phyloP scores from a whole-genome alignment of 2,113 vertebrate genomes.

The Elaphurus davidianus region DNA sequence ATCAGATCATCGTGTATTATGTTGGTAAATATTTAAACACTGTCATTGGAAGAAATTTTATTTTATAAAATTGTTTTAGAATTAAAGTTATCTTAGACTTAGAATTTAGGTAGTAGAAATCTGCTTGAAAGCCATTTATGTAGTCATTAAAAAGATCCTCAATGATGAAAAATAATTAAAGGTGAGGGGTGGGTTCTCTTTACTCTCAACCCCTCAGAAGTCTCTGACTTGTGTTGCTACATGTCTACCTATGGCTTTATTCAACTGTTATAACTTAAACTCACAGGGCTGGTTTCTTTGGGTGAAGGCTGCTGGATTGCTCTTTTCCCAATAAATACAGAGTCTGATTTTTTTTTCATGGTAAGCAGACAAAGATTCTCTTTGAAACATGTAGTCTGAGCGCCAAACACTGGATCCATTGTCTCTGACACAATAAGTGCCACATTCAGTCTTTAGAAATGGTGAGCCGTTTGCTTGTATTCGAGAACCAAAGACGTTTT shows the following conservation, averaged over 20 bases:
- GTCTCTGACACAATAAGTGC: constrained; percentile 54
- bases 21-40: neutral
- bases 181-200: neutral
- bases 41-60: neutral
- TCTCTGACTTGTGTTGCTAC: neutral
- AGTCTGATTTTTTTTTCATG: constrained; percentile 42
- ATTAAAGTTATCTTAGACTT: neutral
- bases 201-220: neutral
- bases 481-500: constrained; percentile 26
- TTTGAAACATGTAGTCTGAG: constrained; percentile 67
- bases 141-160: neutral
- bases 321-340: constrained; percentile 59
- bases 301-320: constrained; percentile 47
- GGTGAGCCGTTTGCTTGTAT: constrained; percentile 11
- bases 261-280: constrained; percentile 40
- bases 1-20: neutral
- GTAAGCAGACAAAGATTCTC: constrained; percentile 67
- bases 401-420: constrained; percentile 63
- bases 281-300: constrained; percentile 35
- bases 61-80: neutral
- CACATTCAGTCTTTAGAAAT: constrained; percentile 52
- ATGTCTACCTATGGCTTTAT: neutral
- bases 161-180: neutral
- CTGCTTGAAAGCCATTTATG: neutral
- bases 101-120: neutral